These are phyloP conservation scores for Leptoclinus maculatus DNA, from an alignment of 2,797 vertebrate species.

Conservation along the genomic window DNA sequence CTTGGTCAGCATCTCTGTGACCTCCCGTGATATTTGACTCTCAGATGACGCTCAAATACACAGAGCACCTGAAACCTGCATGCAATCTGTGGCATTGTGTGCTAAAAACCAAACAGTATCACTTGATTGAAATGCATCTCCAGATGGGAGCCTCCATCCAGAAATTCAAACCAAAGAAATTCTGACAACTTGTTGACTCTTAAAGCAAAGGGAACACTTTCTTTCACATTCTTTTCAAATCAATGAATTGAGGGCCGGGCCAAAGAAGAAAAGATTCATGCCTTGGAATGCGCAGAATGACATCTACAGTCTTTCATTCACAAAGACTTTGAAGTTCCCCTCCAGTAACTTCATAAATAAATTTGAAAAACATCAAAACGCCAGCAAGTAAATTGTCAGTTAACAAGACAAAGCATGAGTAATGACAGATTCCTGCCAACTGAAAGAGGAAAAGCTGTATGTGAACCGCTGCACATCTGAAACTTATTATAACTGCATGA, in stretches of 20 bases:
- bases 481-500: conserved; percentile 14
- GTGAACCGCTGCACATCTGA: conserved; percentile 44
- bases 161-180: conserved; percentile 14
- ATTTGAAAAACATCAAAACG: conserved; percentile 41
- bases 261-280: conserved; percentile 29
- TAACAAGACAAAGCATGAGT: conserved; percentile 54
- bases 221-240: conserved; percentile 14
- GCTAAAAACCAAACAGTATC: conserved; percentile 3
- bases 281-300: conserved; percentile 18
- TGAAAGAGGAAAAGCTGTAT: conserved; percentile 28
- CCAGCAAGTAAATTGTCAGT: conserved; percentile 41
- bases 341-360: conserved; percentile 53
- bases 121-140: conserved; percentile 16
- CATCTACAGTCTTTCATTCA: conserved; percentile 35
- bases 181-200: conserved; percentile 14
- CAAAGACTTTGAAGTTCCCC: conserved; percentile 53
- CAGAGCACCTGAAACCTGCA: conserved; percentile 5
- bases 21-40: conserved; percentile 37
- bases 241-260: conserved; percentile 29
- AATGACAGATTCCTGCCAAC: conserved; percentile 46
- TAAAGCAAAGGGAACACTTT: conserved; percentile 21
- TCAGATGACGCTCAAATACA: conserved; percentile 26
- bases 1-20: conserved; percentile 44
- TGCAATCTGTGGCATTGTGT: background rate
- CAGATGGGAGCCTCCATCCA: background rate